Conservation (phyloP, 2,888 invertebrate genomes). For the Drosophila emarginata region DNA sequence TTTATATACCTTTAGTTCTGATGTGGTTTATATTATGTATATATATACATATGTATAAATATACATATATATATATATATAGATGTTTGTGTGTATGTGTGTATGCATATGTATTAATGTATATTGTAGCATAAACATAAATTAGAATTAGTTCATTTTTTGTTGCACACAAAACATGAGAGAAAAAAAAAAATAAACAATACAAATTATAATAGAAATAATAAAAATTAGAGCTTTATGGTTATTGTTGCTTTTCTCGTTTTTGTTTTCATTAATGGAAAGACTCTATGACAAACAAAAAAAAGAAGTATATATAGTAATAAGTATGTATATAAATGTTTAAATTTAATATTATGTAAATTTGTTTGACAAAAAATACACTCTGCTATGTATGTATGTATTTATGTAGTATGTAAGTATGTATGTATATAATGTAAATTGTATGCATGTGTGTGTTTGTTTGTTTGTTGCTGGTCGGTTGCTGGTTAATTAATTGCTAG, state of each 20-base stretch:
- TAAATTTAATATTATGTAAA: constrained; percentile 55
- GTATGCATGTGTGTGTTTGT: constrained; percentile 17
- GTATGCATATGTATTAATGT: constrained; percentile 39
- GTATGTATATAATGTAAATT: constrained; percentile 24
- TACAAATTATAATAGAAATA: constrained; percentile 29
- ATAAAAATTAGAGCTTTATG: constrained; percentile 36
- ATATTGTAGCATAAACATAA: constrained; percentile 54
- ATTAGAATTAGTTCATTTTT: constrained; percentile 43
- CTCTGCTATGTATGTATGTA: constrained; percentile 47
- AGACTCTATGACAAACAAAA: constrained; percentile 42
- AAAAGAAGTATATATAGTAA: constrained; percentile 15
- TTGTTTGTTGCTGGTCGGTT: constrained; percentile 2
- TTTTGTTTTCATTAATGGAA: constrained; percentile 7
- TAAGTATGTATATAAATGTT: constrained; percentile 34
- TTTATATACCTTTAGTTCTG: constrained; percentile 27
- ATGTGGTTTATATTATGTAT: constrained; percentile 15
- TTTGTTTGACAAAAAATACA: constrained; percentile 75
- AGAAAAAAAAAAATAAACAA: constrained; percentile 39
- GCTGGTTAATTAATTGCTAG: constrained; percentile 7
- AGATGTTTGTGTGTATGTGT: constrained; percentile 9
- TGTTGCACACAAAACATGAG: constrained; percentile 5
- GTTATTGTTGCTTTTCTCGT: constrained; percentile 5
- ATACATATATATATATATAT: not conserved
- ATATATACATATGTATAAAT: constrained; percentile 33
- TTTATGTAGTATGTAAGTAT: constrained; percentile 27